Evolutionary conservation across 2,888 invertebrate species (phyloP), one percentile per base, ranked within the genome.

Genomic region (Ophion costatus): DNA sequence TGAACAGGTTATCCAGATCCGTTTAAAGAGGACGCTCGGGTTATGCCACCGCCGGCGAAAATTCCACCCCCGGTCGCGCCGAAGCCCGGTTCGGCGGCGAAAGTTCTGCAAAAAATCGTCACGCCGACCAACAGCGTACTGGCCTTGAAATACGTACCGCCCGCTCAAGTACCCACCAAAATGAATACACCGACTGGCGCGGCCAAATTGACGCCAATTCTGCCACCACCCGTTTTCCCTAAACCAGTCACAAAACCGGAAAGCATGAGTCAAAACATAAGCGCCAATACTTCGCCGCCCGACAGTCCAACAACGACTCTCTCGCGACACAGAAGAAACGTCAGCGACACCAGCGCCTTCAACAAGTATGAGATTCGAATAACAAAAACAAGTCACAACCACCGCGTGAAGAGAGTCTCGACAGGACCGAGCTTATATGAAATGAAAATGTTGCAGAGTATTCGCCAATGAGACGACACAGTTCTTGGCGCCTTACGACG

Each of bases 291-390:
- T 24, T 92, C 93, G 51, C 94, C 94, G 5, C 94, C 94, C 0
- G 93, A 92, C 45, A 93, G 94, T 88, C 94, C 93, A 70, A 92
- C 93, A 33, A 88, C 90, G 38, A 90, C 90, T 64, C 91, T 92
- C 14, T 92, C 92, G n/a, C 95, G 96, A 9, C 97, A 98, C 92
- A 94, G 97, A 77, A 95, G 98, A 81, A 97, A 97, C 93, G 97
- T 97, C 94, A 97, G 97, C 91, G 98, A 98, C 91, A 97, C 97
- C 1, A 96, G 97, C 78, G 97, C 97, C 88, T 97, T 97, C 91
- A 96, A 96, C 92, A 97, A 97, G 97, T 97, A 94, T 94, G 95
- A 14, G 17, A 51, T 92, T 84, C 79, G 1, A 51, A 61, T 64
- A n/a, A 61, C 45, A 4, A 51, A 5, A 51, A 51, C 51, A 17